Base-by-base conservation (phyloP, 2,113 vertebrate genomes). In the Emydura subglobosa region DNA sequence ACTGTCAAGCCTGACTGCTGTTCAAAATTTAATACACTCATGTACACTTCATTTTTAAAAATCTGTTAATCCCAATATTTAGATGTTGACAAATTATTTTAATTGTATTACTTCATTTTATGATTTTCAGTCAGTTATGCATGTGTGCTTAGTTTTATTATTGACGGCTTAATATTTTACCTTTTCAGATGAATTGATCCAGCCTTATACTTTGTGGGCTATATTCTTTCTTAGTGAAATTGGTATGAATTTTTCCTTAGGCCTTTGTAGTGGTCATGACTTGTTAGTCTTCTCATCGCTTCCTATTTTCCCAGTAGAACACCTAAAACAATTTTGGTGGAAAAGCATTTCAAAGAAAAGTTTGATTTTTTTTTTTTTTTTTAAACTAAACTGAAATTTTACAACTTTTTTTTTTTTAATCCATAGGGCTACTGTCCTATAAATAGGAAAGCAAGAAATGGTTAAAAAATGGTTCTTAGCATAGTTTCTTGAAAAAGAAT, bases 381-480 rank as follows among this genome's bases (percentile, higher is more conserved):
- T n/a, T n/a, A 22, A 24, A 10, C 34, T 44, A 42, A 44, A 76
- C 10, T 76, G 39, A 76, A 76, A 44, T 16, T 22, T 22, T 42
- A 5, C 17, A 19, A 68, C 29, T 31, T 14, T 29, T 61, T 61
- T 34, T 12, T 29, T 61, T 61, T 34, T 12, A 87, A 91, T 87
- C 79, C 49, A 21, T 49, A 92, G 31, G 57, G 79, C 13, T 90
- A 47, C 68, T 92, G 57, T 47, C 79, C 86, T 90, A 49, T 86
- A 82, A 8, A 22, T 83, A 55, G 39, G 79, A 92, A 96, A 93
- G 51, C 82, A 94, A 91, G 92, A 95, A 91, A 88, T 96, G 88
- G 83, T 93, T 86, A 87, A 17, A 11, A 90, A 86, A 22, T 54
- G 22, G 4, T 86, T 83, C 12, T 92, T 0, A 0, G 25, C 86